phyloP scores from a whole-genome alignment of 1,140 invertebrate genomes.

The Trachymyrmex septentrionalis region DNA sequence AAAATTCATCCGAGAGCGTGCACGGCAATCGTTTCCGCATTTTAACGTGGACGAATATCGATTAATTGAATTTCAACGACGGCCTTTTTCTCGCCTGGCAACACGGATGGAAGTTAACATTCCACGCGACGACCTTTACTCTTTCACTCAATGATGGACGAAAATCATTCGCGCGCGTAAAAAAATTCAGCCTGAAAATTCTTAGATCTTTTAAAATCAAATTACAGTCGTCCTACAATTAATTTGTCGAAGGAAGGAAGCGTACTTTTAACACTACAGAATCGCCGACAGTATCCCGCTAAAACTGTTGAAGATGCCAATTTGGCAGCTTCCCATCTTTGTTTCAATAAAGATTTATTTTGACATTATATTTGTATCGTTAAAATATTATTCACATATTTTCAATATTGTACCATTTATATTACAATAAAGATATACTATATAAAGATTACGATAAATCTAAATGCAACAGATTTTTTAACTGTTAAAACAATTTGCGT shows the following conservation, averaged over 20 bases:
- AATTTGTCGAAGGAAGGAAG: neutral
- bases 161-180: slow-evolving; percentile 21
- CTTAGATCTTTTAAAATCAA: slow-evolving; percentile 11
- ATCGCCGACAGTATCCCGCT: neutral
- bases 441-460: too few species aligned
- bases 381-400: too few species aligned
- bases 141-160: neutral
- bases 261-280: neutral
- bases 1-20: slow-evolving; percentile 27
- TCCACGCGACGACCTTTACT: slow-evolving; percentile 39
- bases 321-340: too few species aligned
- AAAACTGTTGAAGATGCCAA: too few species aligned
- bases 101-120: slow-evolving; percentile 44
- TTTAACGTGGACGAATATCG: slow-evolving; percentile 63
- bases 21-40: slow-evolving; percentile 47
- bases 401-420: too few species aligned
- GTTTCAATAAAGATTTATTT: too few species aligned
- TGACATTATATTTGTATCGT: too few species aligned
- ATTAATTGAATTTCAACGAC: slow-evolving; percentile 52
- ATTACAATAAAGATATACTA: too few species aligned
- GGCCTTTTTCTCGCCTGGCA: slow-evolving; percentile 20
- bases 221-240: neutral
- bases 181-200: neutral
- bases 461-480: too few species aligned
- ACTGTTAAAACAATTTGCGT: too few species aligned